Conservation (phyloP, 92 coral and sea anemone genomes). For the Zoanthus sansibaricus region DNA sequence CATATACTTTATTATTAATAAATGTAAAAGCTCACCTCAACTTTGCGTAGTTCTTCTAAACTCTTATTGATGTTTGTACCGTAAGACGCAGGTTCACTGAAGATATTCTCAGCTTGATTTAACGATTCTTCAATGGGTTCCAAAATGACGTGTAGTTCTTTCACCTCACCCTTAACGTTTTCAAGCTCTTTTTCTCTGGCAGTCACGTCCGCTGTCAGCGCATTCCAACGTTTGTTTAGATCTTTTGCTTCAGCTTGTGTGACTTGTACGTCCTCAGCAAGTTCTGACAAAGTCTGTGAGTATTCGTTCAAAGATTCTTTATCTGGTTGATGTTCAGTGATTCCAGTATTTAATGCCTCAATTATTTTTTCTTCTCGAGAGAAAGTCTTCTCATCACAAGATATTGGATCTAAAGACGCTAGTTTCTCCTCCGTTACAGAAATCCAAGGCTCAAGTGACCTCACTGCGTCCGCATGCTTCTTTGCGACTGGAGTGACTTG, state of each 20-base stretch:
- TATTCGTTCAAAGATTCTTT: constrained; percentile 68
- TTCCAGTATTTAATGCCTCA: constrained; percentile 59
- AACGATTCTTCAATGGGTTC: constrained; percentile 86
- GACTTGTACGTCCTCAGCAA: constrained; percentile 90
- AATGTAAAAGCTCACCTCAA: constrained; percentile 65
- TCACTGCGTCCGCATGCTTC: constrained; percentile 68
- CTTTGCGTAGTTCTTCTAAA: constrained; percentile 72
- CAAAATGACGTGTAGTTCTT: constrained; percentile 69
- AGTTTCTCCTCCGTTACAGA: constrained; percentile 82
- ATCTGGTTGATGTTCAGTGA: constrained; percentile 75
- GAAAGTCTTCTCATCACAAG: constrained; percentile 86
- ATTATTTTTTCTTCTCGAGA: constrained; percentile 79
- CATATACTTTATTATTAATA: too few species aligned
- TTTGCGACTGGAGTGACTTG: constrained; percentile 85
- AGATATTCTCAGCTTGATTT: constrained; percentile 79
- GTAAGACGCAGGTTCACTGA: constrained; percentile 75
- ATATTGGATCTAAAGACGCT: constrained; percentile 78
- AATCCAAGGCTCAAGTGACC: constrained; percentile 83
- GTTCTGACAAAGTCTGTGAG: constrained; percentile 65
- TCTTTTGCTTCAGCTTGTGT: constrained; percentile 94
- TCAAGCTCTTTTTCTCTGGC: constrained; percentile 75
- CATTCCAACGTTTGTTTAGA: constrained; percentile 89
- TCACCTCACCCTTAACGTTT: constrained; percentile 69
- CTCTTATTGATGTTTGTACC: constrained; percentile 77
- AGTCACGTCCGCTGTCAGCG: constrained; percentile 72